These are phyloP conservation scores for Hycleus cichorii DNA, from an alignment of 1,140 invertebrate genomes.

Conservation along the genomic window DNA sequence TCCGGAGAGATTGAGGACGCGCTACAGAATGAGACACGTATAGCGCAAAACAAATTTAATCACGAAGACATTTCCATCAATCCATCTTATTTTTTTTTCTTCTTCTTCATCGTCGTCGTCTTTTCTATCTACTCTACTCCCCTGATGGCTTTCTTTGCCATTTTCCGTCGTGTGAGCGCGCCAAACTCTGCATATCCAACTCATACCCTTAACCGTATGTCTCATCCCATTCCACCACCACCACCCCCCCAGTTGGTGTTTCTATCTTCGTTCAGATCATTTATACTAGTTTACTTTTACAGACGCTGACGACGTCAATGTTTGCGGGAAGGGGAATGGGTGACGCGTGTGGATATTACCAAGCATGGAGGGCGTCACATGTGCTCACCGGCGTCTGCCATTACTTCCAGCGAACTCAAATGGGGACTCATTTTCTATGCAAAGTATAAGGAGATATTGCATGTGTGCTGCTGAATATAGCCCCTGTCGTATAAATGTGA, in stretches of 20 bases:
- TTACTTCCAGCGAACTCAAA: conserved; percentile 23
- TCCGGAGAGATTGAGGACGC: conserved; percentile 1
- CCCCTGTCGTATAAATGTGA: no score
- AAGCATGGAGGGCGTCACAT: conserved; percentile 27
- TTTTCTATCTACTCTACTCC: conserved; percentile 31
- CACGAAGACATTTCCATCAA: conserved; percentile 40
- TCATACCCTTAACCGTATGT: not conserved
- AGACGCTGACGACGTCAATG: not conserved
- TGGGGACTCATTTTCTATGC: conserved; percentile 23
- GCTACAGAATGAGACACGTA: conserved; percentile 29
- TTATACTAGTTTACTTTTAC: not conserved
- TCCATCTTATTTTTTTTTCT: conserved; percentile 38
- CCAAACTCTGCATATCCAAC: conserved; percentile 25
- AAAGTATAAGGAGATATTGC: conserved; percentile 7
- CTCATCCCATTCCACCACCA: no score
- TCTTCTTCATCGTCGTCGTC: not conserved
- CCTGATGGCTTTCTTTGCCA: conserved; percentile 36
- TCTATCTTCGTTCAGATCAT: no score
- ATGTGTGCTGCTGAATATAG: no score
- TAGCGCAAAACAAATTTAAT: conserved; percentile 39
- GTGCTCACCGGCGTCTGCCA: conserved; percentile 26
- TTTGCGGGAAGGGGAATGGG: conserved; percentile 1
- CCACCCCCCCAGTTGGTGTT: no score
- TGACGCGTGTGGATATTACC: conserved; percentile 28
- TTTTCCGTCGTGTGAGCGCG: conserved; percentile 30